phyloP scores from a whole-genome alignment of 1,140 invertebrate genomes.

The Drosophila repleta region DNA sequence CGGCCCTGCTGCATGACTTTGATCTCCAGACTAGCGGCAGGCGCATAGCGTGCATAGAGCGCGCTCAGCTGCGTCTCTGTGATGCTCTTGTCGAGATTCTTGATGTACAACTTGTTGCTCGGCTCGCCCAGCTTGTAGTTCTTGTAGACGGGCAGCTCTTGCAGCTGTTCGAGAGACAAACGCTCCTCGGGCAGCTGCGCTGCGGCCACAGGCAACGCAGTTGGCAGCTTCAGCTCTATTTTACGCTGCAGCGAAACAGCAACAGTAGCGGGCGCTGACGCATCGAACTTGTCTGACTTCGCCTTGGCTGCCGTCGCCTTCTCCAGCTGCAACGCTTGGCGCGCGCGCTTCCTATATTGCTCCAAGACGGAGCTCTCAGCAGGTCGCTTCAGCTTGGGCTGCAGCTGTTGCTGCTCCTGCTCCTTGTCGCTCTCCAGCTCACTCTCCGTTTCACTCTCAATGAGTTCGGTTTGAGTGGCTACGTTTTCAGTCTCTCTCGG shows the following conservation, averaged over 20 bases:
- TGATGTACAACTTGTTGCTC: conserved; percentile 94
- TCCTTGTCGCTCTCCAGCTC: conserved; percentile 88
- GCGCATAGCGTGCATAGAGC: conserved; percentile 90
- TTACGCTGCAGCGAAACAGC: conserved; percentile 18
- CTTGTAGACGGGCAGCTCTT: conserved; percentile 92
- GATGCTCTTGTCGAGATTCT: conserved; percentile 94
- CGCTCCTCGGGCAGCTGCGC: conserved; percentile 69
- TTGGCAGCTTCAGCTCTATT: conserved; percentile 60
- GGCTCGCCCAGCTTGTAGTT: conserved; percentile 93
- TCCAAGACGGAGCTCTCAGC: neutral
- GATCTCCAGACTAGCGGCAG: conserved; percentile 83
- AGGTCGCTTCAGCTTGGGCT: conserved; percentile 6
- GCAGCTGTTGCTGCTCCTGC: neutral
- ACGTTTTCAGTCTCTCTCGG: conserved; percentile 4
- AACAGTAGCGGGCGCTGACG: neutral
- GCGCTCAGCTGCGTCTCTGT: conserved; percentile 90
- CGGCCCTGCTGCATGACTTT: conserved; percentile 96
- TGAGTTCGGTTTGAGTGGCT: conserved; percentile 51
- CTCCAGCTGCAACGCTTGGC: conserved; percentile 57
- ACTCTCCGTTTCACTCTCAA: conserved; percentile 49
- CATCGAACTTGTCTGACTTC: neutral
- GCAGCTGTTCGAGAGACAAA: conserved; percentile 90
- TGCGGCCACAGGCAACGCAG: neutral
- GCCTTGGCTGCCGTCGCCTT: conserved; percentile 1
- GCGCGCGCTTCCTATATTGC: conserved; percentile 46